Evolutionary conservation across 2,888 invertebrate species (phyloP), one percentile per base, ranked within the genome.

Genomic region (Orthonevra nobilis): DNA sequence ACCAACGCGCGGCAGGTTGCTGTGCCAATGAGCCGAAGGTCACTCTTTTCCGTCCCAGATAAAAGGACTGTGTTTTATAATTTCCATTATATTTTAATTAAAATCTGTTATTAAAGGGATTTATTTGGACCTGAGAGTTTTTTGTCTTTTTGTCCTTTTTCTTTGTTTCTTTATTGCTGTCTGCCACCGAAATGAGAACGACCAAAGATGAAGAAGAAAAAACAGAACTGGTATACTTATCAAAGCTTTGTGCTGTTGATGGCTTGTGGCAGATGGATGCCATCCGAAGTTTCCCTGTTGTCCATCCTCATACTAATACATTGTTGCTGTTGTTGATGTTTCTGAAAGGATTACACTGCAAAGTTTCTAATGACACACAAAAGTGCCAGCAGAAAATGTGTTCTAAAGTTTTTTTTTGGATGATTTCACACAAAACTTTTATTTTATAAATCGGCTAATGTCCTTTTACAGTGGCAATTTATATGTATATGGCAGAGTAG

Each of bases 61-160:
- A 70, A 63, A 75, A 44, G 30, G 50, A 15, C 34, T 48, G 40
- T 54, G 60, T 54, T 69, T 75, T 56, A 75, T 75, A 75, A 75
- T 69, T 75, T 75, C 61, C 63, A 75, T 75, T 75, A 63, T 63
- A 69, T 70, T 75, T 70, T 75, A 75, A 75, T 75, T 75, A 75
- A 75, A 75, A 75, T 75, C 75, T 56, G 48, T 70, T 75, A 56
- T 69, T 69, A 69, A 75, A 28, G 38, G 61, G 54, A 75, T 75
- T 72, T 69, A 56, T 63, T 23, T 48, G 63, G 56, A 70, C 42
- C 50, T 56, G 23, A 36, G 70, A 44, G 34, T n/a, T n/a, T n/a
- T n/a, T n/a, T n/a, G n/a, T n/a, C n/a, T n/a, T n/a, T n/a, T n/a
- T n/a, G 15, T 5, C 5, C 3, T 23, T 23, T 23, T 23, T 23